Base-by-base conservation (phyloP, 2,888 invertebrate genomes). In the Xanthia togata region DNA sequence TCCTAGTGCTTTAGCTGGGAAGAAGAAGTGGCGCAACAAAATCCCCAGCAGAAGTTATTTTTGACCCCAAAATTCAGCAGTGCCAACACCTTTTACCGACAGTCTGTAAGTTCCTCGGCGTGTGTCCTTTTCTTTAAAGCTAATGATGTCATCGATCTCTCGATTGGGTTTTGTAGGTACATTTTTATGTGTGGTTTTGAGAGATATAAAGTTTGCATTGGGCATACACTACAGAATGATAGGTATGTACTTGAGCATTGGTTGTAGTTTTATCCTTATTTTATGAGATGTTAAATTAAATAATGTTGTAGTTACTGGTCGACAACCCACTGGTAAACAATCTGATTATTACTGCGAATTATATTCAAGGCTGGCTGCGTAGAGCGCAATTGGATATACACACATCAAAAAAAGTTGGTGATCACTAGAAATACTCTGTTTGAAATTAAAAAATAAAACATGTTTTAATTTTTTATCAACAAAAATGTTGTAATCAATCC, bases 101-200 rank as follows among this genome's bases (percentile, higher is more conserved):
- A 20, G 17, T n/a, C 31, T 38, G 41, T 17, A 41, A 11, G 8
- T 0, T 53, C 35, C 11, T 17, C 35, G 6, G 6, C 17, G 72
- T 23, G 9, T 26, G 31, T 50, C 73, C n/a, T 8, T 26, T 73
- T 75, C 62, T 74, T 63, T 62, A 38, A 8, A n/a, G 4, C 44
- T 20, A 59, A 70, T 79, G 26, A 44, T 59, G 4, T 60, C 79
- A 70, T 70, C 76, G 23, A 77, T 59, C 6, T 50, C 57, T 20
- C n/a, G n/a, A 53, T 62, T 23, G 20, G 12, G 60, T 79, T 35
- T 23, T 31, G 4, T n/a, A n/a, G n/a, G n/a, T 41, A 44, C 9
- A 23, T 44, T 26, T 79, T 44, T 26, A 26, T 3, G 20, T 31
- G 23, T 11, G 26, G 31, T 76, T 69, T 44, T 3, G 9, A 9